Conservation (phyloP, 2,888 invertebrate species). For the Tenodera sinensis region DNA sequence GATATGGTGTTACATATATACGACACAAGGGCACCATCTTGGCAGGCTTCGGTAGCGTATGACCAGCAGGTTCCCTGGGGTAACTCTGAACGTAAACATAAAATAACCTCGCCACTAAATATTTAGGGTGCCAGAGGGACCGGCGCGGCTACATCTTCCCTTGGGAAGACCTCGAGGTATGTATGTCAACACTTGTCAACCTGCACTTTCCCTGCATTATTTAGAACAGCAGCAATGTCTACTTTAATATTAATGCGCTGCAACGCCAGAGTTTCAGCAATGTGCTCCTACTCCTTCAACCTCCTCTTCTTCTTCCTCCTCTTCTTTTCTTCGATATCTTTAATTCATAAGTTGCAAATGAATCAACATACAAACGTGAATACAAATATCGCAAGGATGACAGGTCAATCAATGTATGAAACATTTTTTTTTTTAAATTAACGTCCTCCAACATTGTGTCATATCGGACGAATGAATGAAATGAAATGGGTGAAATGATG, state of each 20-base stretch:
- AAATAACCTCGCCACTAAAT: not conserved
- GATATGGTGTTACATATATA: not conserved
- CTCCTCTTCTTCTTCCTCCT: too few species aligned
- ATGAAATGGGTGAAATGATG: too few species aligned
- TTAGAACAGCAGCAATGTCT: not conserved
- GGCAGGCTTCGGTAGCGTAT: not conserved
- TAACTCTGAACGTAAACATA: not conserved
- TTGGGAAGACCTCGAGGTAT: not conserved
- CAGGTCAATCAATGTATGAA: too few species aligned
- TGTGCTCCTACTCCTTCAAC: not conserved
- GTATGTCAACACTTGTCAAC: not conserved
- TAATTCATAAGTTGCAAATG: not conserved
- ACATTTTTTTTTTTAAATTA: too few species aligned
- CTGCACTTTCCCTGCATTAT: not conserved
- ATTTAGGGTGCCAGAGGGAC: not conserved
- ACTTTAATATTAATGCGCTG: not conserved
- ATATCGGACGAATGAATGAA: too few species aligned
- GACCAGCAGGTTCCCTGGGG: not conserved
- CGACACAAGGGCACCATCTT: not conserved
- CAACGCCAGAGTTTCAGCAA: not conserved
- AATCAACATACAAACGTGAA: not conserved
- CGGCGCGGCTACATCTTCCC: not conserved
- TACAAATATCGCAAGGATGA: too few species aligned
- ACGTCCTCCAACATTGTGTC: too few species aligned
- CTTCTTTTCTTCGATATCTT: not conserved